Evolutionary conservation across 2,113 vertebrate genomes (phyloP), one percentile per base, ranked within the genome.

Genomic region (Lamprotornis superbus): DNA sequence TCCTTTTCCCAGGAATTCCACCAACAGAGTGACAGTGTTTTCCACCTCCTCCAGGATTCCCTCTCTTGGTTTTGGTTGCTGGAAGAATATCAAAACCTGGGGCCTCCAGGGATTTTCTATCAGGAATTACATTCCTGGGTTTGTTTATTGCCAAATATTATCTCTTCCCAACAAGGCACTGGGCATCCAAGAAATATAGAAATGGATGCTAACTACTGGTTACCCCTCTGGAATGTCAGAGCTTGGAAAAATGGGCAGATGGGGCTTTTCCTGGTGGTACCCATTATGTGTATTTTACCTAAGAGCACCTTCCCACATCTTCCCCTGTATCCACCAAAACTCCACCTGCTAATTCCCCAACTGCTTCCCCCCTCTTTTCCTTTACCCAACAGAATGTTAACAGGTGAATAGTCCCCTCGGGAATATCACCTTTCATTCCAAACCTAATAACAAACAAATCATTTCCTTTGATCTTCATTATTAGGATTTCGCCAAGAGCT

Each of bases 261-360:
- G 4, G 19, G 35, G 35, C 18, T 69, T 69, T 60, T n/a, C 44
- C 5, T 40, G 44, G 30, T 69, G 35, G 8, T n/a, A 57, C 5
- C 17, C 0, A 0, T 68, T 13, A 57, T 0, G 8, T 5, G 5
- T 22, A 40, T 27, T 69, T 47, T 49, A 59, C 23, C 42, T 40
- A n/a, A 21, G 30, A 69, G 19, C 35, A 9, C 19, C 15, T 59
- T 49, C 18, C 28, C 30, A 59, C 0, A 1, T 40, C 9, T 59
- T 50, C 6, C 18, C 11, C 44, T 49, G 18, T 18, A n/a, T 40
- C 35, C 30, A 69, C 30, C 18, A 69, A 69, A 69, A 69, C n/a
- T n/a, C 18, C 23, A 49, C 42, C 35, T n/a, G 28, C 17, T 49
- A 35, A n/a, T 40, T 59, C 35, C n/a, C 18, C 30, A 69, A 5